Evolutionary conservation across 1,140 invertebrate genomes (phyloP), one percentile per base, ranked within the genome.

Genomic region (Zaprionus capensis): DNA sequence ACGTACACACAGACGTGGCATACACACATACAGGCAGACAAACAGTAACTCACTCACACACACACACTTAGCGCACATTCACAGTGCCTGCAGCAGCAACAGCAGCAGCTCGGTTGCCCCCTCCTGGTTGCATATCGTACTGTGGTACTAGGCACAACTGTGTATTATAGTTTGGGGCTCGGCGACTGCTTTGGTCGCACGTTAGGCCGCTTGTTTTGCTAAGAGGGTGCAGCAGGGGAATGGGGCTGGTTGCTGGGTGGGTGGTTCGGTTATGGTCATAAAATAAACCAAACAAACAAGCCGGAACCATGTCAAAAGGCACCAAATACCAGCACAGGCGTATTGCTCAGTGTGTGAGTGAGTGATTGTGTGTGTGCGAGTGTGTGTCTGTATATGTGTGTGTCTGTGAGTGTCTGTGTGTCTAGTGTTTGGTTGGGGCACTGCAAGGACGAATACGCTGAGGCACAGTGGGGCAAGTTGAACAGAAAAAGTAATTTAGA

Each of bases 251-350:
- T 38, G 38, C 56, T 57, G 68, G 76, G 44, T 55, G 78, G 75
- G 65, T 74, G 76, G 70, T 68, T 83, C 77, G 80, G 87, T 91
- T 91, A 91, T 91, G 87, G 87, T 76, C 87, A 91, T 87, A 91
- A 91, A 91, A 91, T 91, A 91, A 91, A 91, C 87, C 87, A 91
- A 91, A 91, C 82, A 91, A 91, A 91, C 87, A 91, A 91, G 87
- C 82, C 86, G 86, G 87, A 91, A 91, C 82, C 87, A 91, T 91
- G 82, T 91, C 87, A 91, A 80, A 91, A 86, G 80, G 80, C 86
- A 76, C 41, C 75, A 71, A 77, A 88, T 75, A 82, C 74, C 72
- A 76, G 80, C 78, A 87, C 66, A 63, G 64, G 26, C 28, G 56
- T 55, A 55, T 44, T 51, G 69, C 34, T 69, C 7, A 34, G 36